Evolutionary conservation across 1,140 invertebrate genomes (phyloP).

Genomic region (Aethina tumida): DNA sequence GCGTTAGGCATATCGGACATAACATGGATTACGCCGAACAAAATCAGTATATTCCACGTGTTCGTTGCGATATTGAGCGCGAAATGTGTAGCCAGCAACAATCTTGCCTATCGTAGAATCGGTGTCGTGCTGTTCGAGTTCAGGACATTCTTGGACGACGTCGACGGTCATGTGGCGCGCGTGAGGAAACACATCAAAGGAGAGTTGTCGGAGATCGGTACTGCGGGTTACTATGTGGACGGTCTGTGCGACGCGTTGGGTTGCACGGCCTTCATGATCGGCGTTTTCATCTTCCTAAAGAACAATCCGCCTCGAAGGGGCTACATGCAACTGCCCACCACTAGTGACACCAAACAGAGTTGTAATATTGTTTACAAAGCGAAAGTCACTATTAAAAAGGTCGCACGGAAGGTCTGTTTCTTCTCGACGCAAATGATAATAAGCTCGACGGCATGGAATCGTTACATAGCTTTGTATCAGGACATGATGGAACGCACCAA

Average conservation of each 20-base stretch:
- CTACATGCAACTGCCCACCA: slow-evolving; percentile 48
- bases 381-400: slow-evolving; percentile 51
- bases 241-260: slow-evolving; percentile 66
- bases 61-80: slow-evolving; percentile 57
- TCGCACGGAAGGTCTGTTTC: slow-evolving; percentile 51
- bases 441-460: slow-evolving; percentile 68
- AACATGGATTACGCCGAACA: slow-evolving; percentile 62
- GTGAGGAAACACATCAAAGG: slow-evolving; percentile 55
- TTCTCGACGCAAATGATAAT: slow-evolving; percentile 59
- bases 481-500: slow-evolving; percentile 55
- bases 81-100: slow-evolving; percentile 58
- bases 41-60: slow-evolving; percentile 66
- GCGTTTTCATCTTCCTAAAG: slow-evolving; percentile 52
- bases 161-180: slow-evolving; percentile 70
- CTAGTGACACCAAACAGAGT: slow-evolving; percentile 40
- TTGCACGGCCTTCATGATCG: slow-evolving; percentile 53
- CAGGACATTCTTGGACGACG: slow-evolving; percentile 65
- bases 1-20: slow-evolving; percentile 50
- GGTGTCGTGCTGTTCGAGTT: slow-evolving; percentile 65
- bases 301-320: slow-evolving; percentile 57
- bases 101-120: slow-evolving; percentile 51
- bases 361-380: slow-evolving; percentile 49
- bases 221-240: slow-evolving; percentile 60
- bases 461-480: slow-evolving; percentile 68
- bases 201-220: slow-evolving; percentile 60